phyloP scores from a whole-genome alignment of 2,888 invertebrate species.

The Drosophila pseudotalamancana region DNA sequence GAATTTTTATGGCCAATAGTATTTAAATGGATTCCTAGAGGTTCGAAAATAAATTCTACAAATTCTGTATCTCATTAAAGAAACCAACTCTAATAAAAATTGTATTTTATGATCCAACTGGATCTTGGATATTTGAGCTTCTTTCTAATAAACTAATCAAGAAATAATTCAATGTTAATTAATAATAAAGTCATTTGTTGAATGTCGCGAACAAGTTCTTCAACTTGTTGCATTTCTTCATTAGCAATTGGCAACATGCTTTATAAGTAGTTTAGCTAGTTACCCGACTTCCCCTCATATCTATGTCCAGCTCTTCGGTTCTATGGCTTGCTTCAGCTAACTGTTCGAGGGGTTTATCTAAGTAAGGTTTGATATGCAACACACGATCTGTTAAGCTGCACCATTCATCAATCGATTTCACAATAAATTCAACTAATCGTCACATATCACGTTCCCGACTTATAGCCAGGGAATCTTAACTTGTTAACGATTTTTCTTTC shows the following conservation, averaged over 20 bases:
- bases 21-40: too few species aligned
- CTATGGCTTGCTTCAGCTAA: conserved; percentile 1
- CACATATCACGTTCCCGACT: conserved; percentile 40
- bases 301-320: not conserved
- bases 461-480: conserved; percentile 37
- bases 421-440: conserved; percentile 60
- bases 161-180: conserved; percentile 3
- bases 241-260: conserved; percentile 28
- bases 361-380: conserved; percentile 47
- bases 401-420: conserved; percentile 57
- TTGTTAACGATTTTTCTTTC: conserved; percentile 41
- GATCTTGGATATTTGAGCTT: not conserved
- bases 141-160: conserved; percentile 7
- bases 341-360: not conserved
- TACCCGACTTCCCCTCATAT: not conserved
- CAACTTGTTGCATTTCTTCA: conserved; percentile 30
- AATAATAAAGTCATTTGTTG: conserved; percentile 18
- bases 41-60: too few species aligned
- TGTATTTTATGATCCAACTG: not conserved
- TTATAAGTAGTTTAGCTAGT: conserved; percentile 5
- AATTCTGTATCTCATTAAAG: not conserved
- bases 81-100: too few species aligned
- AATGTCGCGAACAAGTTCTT: conserved; percentile 20
- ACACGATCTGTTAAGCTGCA: conserved; percentile 44
- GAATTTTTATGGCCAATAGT: too few species aligned